phyloP scores from a whole-genome alignment of 1,140 invertebrate species.

The Aphelenchoides besseyi region DNA sequence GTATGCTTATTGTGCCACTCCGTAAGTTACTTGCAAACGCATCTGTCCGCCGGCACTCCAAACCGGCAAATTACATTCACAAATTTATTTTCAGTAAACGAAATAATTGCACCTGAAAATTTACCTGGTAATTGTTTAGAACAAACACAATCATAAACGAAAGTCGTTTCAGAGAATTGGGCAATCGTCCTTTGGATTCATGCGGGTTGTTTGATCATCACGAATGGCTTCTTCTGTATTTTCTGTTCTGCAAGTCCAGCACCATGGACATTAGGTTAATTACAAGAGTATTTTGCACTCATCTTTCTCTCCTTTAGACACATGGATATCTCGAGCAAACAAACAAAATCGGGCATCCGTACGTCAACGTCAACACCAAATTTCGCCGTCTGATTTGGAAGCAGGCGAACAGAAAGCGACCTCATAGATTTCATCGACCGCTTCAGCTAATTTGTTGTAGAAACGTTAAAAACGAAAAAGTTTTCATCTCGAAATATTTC shows the following conservation, averaged over 20 bases:
- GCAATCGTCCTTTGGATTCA: constrained; percentile 55
- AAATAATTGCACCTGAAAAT: constrained; percentile 56
- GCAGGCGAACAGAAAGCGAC: neutral
- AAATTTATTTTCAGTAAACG: no score
- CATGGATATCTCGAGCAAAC: constrained; percentile 12
- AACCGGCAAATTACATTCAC: no score
- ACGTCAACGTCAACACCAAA: constrained; percentile 1
- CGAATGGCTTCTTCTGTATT: constrained; percentile 55
- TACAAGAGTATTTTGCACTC: no score
- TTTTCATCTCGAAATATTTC: no score
- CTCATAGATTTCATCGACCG: neutral
- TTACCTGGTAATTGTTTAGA: constrained; percentile 32
- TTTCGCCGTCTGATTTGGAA: constrained; percentile 6
- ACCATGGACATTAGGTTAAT: constrained; percentile 55
- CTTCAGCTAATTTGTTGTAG: neutral
- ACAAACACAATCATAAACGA: neutral
- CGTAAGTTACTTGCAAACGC: no score
- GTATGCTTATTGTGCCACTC: constrained; percentile 55
- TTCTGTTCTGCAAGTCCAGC: constrained; percentile 49
- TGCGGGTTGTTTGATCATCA: constrained; percentile 47
- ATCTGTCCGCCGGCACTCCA: no score
- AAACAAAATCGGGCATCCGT: neutral
- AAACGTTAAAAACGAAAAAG: neutral
- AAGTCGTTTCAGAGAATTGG: constrained; percentile 48
- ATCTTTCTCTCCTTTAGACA: no score